Conservation (phyloP, 2,113 vertebrate species). For the Athene noctua region DNA sequence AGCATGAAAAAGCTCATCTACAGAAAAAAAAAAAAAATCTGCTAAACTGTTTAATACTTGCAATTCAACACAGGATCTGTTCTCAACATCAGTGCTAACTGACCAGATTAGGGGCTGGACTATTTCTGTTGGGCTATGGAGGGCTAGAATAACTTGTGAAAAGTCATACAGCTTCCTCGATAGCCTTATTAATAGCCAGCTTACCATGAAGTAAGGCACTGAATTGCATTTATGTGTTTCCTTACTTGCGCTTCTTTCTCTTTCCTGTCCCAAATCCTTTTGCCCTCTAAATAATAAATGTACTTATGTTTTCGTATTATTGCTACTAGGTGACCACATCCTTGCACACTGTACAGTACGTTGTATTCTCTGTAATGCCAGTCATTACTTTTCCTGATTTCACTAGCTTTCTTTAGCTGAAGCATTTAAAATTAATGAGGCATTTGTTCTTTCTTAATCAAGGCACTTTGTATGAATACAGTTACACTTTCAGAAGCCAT, state of each 20-base stretch:
- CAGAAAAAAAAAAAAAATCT: not conserved
- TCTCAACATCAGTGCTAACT: not conserved
- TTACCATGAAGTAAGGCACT: not conserved
- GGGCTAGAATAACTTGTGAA: not conserved
- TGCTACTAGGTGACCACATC: constrained; percentile 3
- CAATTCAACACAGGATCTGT: not conserved
- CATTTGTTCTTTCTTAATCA: constrained; percentile 69
- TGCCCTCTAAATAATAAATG: constrained; percentile 3
- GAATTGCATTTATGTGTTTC: not conserved
- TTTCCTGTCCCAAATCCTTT: not conserved
- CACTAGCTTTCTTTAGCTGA: constrained; percentile 44
- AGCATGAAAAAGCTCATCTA: not conserved
- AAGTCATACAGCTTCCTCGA: not conserved
- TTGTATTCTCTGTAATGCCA: constrained; percentile 44
- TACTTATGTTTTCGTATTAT: not conserved
- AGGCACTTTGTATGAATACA: constrained; percentile 60
- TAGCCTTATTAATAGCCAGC: not conserved
- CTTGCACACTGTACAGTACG: not conserved
- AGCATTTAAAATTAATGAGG: constrained; percentile 71
- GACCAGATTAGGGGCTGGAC: not conserved
- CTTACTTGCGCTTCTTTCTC: not conserved
- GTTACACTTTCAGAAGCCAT: constrained; percentile 46
- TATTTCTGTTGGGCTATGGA: not conserved
- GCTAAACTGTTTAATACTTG: not conserved
- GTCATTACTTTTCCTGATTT: constrained; percentile 73